Base-by-base conservation (phyloP, 35 echinoderm and acorn worm genomes). In the Eucidaris tribuloides region DNA sequence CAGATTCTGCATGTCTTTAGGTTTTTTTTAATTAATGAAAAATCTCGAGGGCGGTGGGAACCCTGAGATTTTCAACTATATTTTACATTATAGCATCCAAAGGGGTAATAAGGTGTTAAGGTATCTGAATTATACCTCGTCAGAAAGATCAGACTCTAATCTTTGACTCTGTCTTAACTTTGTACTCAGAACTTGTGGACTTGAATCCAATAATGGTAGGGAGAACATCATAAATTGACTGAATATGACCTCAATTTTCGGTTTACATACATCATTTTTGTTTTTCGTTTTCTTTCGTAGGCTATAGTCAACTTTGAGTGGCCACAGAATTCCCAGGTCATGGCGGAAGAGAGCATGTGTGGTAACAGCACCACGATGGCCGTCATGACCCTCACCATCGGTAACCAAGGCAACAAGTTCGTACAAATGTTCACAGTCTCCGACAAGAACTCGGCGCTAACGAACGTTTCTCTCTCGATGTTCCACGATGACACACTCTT, bases 401-500 rank as follows among this genome's bases (percentile, higher is more conserved):
- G 30, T 42, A 65, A 40, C 17, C 18, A 45, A 2, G 60, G 60
- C 5, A 66, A 71, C 42, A 48, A 42, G 40, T 84, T 84, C 42
- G 65, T 30, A 17, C 82, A 84, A 48, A 40, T 30, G 6, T 84
- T 71, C 82, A 44, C 62, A 17, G 44, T 74, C 35, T 74, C 68
- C 1, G 82, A 9, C 61, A 65, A 84, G 61, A 71, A 30, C 82
- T 49, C 42, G 31, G 59, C 61, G 37, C 82, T 84, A 23, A 31
- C 45, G 22, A 45, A 65, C 9, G 62, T 65, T 43, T 41, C 62
- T 5, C 60, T 65, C 14, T 31, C 38, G 14, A 60, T 84, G n/a
- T 46, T 9, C 2, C 82, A 84, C 82, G 27, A 29, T 35, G 0
- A 48, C 0, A n/a, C 62, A 6, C 6, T 44, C 1, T 84, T 84